Evolutionary conservation across 2,113 vertebrate genomes (phyloP).

Genomic region (Puntigrus tetrazona): DNA sequence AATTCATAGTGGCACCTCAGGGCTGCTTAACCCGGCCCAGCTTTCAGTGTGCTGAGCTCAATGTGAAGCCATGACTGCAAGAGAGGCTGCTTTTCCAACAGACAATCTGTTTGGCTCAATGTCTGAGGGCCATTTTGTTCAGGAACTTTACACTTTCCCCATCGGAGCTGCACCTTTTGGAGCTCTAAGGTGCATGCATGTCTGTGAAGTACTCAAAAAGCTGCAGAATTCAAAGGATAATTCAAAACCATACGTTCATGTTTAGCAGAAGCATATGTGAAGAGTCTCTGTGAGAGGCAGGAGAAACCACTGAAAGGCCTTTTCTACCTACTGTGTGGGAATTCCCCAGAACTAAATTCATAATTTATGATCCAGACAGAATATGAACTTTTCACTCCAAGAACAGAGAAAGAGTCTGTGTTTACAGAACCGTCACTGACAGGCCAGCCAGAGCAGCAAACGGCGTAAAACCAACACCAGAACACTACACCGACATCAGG

Average conservation of each 20-base stretch:
- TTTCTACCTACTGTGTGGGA: constrained; percentile 37
- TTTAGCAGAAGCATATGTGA: constrained; percentile 13
- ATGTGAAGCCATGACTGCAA: constrained; percentile 10
- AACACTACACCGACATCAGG: not conserved
- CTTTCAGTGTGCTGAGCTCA: constrained; percentile 18
- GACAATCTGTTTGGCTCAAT: constrained; percentile 16
- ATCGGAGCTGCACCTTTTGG: not conserved
- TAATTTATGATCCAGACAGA: constrained; percentile 43
- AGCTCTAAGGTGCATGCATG: not conserved
- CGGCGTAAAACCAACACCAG: not conserved
- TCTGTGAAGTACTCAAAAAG: constrained; percentile 3
- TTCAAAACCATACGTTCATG: not conserved
- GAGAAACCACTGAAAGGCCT: constrained; percentile 23
- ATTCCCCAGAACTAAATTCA: constrained; percentile 37
- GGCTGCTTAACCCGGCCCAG: constrained; percentile 30
- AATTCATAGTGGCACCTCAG: constrained; percentile 45
- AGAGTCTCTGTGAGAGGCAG: constrained; percentile 1
- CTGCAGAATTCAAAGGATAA: not conserved
- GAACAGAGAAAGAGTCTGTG: constrained; percentile 32
- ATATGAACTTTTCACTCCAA: constrained; percentile 40
- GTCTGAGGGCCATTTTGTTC: not conserved
- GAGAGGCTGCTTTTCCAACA: constrained; percentile 26
- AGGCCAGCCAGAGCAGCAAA: constrained; percentile 9
- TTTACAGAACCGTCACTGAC: not conserved
- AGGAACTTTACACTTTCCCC: not conserved